A percentile compares a stretch with the other conserved stretches of the same genome.
Evolutionary conservation across 2,113 vertebrate genomes (phyloP).

Genomic region (Phalacrocorax aristotelis): DNA sequence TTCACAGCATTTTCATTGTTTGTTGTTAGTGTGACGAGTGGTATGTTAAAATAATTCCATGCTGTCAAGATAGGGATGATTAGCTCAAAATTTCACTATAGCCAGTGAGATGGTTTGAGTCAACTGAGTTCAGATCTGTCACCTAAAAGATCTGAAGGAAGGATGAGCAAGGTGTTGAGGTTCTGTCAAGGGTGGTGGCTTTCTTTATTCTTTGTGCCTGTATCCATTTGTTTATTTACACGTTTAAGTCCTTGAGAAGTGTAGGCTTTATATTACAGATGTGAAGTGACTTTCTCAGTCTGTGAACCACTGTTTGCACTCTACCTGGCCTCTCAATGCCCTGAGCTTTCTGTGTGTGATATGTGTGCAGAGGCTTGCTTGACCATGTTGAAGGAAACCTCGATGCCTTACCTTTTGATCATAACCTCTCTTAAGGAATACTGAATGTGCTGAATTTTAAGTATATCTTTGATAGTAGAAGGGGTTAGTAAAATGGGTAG

Average conservation of each 20-base stretch:
- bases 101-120: background rate
- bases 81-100: background rate
- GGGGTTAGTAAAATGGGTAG: background rate
- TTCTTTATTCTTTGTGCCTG: background rate
- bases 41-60: background rate
- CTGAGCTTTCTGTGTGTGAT: background rate
- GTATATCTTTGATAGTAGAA: background rate
- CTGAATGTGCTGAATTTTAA: background rate
- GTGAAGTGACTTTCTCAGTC: background rate
- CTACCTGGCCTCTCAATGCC: background rate
- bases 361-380: background rate
- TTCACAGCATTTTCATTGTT: background rate
- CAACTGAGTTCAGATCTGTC: background rate
- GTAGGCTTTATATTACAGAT: background rate
- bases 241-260: background rate
- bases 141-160: background rate
- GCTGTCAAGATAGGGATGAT: background rate
- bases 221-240: background rate
- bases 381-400: background rate
- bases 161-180: background rate
- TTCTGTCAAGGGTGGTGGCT: background rate
- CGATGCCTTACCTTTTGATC: background rate
- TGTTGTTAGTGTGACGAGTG: background rate
- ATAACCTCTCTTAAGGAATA: background rate
- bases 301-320: background rate